Evolutionary conservation across 1,140 invertebrate genomes (phyloP).

Genomic region (Drosophila pseudoobscura): DNA sequence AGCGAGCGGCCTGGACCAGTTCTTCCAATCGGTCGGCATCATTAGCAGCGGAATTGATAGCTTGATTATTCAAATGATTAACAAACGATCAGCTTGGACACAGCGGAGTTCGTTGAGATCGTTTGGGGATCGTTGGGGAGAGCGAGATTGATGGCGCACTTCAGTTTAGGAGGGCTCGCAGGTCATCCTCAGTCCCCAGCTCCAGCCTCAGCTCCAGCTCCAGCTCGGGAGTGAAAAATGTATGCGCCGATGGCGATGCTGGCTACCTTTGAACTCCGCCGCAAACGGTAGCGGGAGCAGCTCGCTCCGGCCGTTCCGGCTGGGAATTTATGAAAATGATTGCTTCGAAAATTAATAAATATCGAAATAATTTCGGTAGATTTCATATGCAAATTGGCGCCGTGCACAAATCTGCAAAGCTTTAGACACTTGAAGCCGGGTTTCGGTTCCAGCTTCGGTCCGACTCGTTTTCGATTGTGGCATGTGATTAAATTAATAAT

Average conservation of each 20-base stretch:
- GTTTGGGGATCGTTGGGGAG: constrained; percentile 24
- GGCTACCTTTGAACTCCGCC: constrained; percentile 68
- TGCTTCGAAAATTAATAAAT: constrained; percentile 74
- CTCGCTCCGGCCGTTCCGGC: constrained; percentile 37
- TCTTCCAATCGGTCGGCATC: constrained; percentile 68
- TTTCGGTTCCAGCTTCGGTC: constrained; percentile 6
- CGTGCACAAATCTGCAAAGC: constrained; percentile 65
- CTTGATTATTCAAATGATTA: constrained; percentile 83
- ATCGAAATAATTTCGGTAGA: constrained; percentile 76
- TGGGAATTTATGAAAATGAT: constrained; percentile 62
- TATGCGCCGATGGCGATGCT: constrained; percentile 68
- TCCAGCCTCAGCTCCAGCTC: no score
- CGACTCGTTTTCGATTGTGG: constrained; percentile 56
- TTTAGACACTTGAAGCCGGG: constrained; percentile 69
- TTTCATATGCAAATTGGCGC: constrained; percentile 70
- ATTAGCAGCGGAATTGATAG: constrained; percentile 83
- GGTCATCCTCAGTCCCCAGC: constrained; percentile 16
- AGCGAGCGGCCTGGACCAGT: constrained; percentile 43
- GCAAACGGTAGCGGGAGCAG: constrained; percentile 69
- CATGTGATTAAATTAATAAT: constrained; percentile 83
- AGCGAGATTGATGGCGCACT: constrained; percentile 70
- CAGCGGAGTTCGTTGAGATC: constrained; percentile 34
- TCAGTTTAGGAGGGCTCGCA: constrained; percentile 65
- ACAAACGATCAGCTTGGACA: constrained; percentile 62
- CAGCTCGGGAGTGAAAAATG: constrained; percentile 71